Evolutionary conservation across 2,888 invertebrate genomes (phyloP), one percentile per base, ranked within the genome.

Genomic region (Adineta ricciae): DNA sequence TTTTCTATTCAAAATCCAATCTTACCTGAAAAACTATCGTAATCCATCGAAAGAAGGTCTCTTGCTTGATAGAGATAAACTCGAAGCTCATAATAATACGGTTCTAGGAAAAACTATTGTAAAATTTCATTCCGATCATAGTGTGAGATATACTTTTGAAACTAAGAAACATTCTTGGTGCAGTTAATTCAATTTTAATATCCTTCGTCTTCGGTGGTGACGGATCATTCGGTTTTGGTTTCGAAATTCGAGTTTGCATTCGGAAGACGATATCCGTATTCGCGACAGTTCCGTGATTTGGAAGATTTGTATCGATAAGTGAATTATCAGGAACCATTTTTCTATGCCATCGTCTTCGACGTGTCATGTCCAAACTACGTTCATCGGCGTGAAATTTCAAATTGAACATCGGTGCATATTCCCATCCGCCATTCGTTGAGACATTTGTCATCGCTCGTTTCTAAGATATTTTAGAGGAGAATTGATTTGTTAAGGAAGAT

Each of bases 1-100:
- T 50, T 16, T 19, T 3, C 14, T 19, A 50, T 3, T 19, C 19
- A 9, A 16, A 7, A 50, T 16, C 9, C 14, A 9, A 50, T 54
- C 27, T 36, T 72, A 72, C 72, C 72, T 73, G 78, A 78, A 38
- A 78, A 78, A 41, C 78, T 41, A 16, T 90, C 89, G 86, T 90
- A 89, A 87, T 91, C 91, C 52, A 89, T 91, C 38, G 91, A 90
- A 38, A 90, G 87, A 14, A 91, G 88, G 87, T 91, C 90, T 49
- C 91, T 87, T 4, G 91, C 91, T 91, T 96, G 96, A 90, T 96
- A 96, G 90, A 96, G 93, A 90, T 96, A 95, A 0, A 95, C 94
- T 85, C 96, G 92, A 88, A 96, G 91, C 92, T 96, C 95, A 90
- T 96, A 96, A 41, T 87, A 87, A 86, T 89, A 89, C 64, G 88